A percentile compares a stretch with the other conserved stretches of the same genome.
phyloP scores from a whole-genome alignment of 2,113 vertebrate genomes.

The Brachyistius frenatus region DNA sequence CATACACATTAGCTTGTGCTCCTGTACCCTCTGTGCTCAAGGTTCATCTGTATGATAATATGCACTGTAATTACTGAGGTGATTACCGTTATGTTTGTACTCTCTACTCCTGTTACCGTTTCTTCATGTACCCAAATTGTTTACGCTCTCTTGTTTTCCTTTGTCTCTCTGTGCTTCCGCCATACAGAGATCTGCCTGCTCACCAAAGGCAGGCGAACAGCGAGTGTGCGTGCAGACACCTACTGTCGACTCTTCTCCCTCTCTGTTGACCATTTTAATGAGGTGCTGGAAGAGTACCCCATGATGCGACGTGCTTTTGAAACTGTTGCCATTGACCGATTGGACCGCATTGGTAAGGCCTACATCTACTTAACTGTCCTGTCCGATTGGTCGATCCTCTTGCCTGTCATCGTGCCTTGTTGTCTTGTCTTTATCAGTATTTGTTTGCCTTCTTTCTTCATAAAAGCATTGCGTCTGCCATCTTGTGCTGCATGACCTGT shows the following conservation, averaged over 20 bases:
- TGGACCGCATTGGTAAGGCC: conserved; percentile 95
- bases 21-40: conserved; percentile 16
- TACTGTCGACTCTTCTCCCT: conserved; percentile 98
- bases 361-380: conserved; percentile 2
- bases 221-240: conserved; percentile 97
- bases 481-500: conserved; percentile 84
- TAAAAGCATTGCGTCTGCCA: conserved; percentile 82
- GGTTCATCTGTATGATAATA: conserved; percentile 69
- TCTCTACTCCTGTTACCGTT: conserved; percentile 8
- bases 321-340: conserved; percentile 97
- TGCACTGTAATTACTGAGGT: conserved; percentile 31
- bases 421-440: conserved; percentile 75
- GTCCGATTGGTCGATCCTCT: conserved; percentile 58
- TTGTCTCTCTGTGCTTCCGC: conserved; percentile 17
- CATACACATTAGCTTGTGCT: conserved; percentile 47
- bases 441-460: conserved; percentile 77
- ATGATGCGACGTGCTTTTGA: conserved; percentile 99
- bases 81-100: conserved; percentile 22
- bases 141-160: conserved; percentile 4
- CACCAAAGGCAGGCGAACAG: conserved; percentile 96
- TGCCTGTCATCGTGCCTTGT: conserved; percentile 80
- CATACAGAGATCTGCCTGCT: conserved; percentile 94
- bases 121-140: conserved; percentile 9
- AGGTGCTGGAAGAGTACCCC: conserved; percentile 97
- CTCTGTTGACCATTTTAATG: conserved; percentile 98